Evolutionary conservation across 2,113 vertebrate species (phyloP).

Genomic region (Callospermophilus lateralis): DNA sequence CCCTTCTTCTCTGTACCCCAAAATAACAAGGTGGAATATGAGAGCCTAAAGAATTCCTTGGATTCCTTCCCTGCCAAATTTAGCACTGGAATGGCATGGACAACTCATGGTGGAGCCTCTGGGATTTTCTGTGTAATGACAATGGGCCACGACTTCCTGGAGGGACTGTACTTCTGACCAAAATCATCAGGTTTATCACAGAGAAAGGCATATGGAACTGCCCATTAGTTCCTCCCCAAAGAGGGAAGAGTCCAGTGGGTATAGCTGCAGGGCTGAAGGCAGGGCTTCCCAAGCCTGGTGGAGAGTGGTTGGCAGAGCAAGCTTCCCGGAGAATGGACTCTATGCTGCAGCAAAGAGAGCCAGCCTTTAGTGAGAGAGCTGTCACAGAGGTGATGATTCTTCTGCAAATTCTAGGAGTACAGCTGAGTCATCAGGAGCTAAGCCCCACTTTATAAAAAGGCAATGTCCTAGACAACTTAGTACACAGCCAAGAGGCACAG

Average conservation of each 20-base stretch:
- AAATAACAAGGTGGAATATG: conserved; percentile 67
- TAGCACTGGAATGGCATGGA: conserved; percentile 57
- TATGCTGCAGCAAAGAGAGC: not conserved
- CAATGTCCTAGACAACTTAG: not conserved
- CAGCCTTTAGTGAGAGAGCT: not conserved
- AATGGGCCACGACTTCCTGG: not conserved
- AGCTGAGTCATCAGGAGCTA: not conserved
- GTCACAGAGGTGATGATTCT: not conserved
- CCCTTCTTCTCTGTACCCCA: conserved; percentile 32
- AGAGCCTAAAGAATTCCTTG: conserved; percentile 71
- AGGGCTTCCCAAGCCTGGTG: too few species aligned
- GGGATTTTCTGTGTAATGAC: conserved; percentile 49
- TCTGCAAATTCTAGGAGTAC: not conserved
- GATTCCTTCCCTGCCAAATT: conserved; percentile 67
- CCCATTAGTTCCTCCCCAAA: not conserved
- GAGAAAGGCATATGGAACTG: not conserved
- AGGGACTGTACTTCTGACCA: not conserved
- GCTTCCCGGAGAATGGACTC: not conserved
- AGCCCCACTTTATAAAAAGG: not conserved
- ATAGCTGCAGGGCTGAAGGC: not conserved
- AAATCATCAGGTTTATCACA: not conserved
- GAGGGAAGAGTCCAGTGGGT: not conserved
- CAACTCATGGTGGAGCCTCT: not conserved
- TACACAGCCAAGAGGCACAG: not conserved
- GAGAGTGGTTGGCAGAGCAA: not conserved